Evolutionary conservation across 2,888 invertebrate species (phyloP), one percentile per base, ranked within the genome.

Genomic region (Rotaria macrura): DNA sequence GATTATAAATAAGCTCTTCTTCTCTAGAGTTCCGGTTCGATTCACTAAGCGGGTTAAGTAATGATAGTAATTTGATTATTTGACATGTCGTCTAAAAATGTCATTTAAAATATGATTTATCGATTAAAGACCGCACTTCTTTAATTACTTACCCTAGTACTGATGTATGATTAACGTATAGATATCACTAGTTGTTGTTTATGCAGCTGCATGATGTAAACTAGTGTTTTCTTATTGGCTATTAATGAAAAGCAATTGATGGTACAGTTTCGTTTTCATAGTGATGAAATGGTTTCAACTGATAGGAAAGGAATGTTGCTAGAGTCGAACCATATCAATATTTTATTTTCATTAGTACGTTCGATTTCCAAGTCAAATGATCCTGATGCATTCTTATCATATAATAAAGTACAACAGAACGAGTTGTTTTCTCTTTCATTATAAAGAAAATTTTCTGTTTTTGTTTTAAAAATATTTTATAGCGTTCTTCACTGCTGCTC

Each of bases 151-250:
- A 57, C 34, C 29, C 29, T 34, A 14, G 29, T 5, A 65, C 1
- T 29, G 14, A 65, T 2, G 10, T 17, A 17, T 34, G 14, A 65
- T 65, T 65, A 65, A 29, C 17, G 40, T 12, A 40, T 79, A 79
- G 74, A 79, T 79, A 65, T 65, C 65, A 65, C 65, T 65, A 65
- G 65, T 65, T 65, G 34, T 34, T 65, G 65, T 14, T 65, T 29
- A 4, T 17, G 29, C 34, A 17, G 12, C 12, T 4, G 10, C 12
- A 65, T n/a, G 12, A 65, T 3, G 34, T 65, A 29, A 65, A 65
- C 29, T 14, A 4, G 12, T 14, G 29, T 9, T 17, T 65, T 65
- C 34, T 65, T 65, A 65, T 65, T 65, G 65, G 65, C 17, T 65
- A 29, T 5, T 65, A 34, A 12, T 17, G 9, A 17, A 17, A 29